Percentiles rank a stretch among this genome's conserved stretches.
Conservation (phyloP, 2,888 invertebrate genomes). For the Thecocarcelia acutangulata region DNA sequence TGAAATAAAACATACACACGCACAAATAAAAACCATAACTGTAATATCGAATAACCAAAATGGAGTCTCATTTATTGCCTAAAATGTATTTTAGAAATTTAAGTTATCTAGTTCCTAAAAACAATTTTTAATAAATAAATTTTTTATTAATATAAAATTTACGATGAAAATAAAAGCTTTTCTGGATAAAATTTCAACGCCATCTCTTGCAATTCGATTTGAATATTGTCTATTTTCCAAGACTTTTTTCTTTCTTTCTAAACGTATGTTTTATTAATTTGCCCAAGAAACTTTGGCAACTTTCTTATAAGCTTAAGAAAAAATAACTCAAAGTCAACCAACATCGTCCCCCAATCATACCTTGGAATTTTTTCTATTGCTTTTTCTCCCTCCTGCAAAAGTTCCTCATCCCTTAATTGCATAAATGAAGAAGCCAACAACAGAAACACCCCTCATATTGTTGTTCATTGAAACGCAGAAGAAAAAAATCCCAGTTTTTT, state of each 20-base stretch:
- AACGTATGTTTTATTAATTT: conserved; percentile 46
- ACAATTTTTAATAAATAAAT: not conserved
- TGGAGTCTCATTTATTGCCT: conserved; percentile 25
- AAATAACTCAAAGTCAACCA: conserved; percentile 51
- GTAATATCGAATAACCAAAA: conserved; percentile 50
- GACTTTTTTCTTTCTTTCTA: conserved; percentile 21
- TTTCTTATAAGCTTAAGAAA: conserved; percentile 28
- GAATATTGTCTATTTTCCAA: conserved; percentile 16
- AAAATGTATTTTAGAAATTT: not conserved
- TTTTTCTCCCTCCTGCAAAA: conserved; percentile 57
- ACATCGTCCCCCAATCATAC: conserved; percentile 16
- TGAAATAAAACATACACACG: conserved; percentile 5
- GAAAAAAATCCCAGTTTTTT: conserved; percentile 61
- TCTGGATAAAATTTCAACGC: conserved; percentile 52
- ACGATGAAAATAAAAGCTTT: conserved; percentile 53
- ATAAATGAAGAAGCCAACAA: conserved; percentile 12
- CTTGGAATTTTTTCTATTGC: not conserved
- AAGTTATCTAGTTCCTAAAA: not conserved
- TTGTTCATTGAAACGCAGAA: conserved; percentile 10
- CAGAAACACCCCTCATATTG: conserved; percentile 56
- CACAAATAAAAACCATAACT: not conserved
- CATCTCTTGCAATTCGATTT: conserved; percentile 62
- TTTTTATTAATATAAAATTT: not conserved
- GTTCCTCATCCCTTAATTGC: conserved; percentile 69
- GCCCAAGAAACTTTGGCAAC: conserved; percentile 56